These are phyloP conservation scores for Gracilinanus agilis DNA, from an alignment of 2,113 vertebrate genomes.

Conservation along the genomic window DNA sequence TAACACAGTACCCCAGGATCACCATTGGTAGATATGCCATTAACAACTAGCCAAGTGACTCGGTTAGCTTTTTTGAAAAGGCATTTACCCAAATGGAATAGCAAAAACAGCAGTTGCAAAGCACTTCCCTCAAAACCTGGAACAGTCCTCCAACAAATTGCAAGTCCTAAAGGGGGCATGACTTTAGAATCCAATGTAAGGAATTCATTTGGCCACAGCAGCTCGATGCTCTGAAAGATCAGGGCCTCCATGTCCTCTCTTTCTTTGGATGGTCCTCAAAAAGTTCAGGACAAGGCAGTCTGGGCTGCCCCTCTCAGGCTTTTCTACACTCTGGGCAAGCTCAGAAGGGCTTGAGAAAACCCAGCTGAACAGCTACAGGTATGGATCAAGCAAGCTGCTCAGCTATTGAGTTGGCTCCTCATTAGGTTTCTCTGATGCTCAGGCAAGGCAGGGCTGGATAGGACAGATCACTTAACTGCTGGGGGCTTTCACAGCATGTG, in stretches of 20 bases:
- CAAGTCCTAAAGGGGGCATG: not conserved
- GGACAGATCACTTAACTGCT: not conserved
- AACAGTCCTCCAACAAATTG: not conserved
- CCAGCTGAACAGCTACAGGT: not conserved
- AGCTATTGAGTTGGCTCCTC: not conserved
- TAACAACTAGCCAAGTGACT: not conserved
- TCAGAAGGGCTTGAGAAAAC: not conserved
- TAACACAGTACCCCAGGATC: not conserved
- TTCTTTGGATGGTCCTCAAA: not conserved
- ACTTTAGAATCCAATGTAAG: not conserved
- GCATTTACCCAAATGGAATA: not conserved
- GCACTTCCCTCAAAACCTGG: not conserved
- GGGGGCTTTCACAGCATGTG: not conserved
- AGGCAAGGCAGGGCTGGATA: not conserved
- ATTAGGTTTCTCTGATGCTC: not conserved
- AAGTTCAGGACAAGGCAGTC: not conserved
- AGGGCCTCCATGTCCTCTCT: not conserved
- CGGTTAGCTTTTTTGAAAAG: not conserved
- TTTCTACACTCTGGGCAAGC: not conserved
- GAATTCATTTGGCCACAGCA: not conserved
- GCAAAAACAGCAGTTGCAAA: not conserved
- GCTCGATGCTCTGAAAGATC: not conserved
- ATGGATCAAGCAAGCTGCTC: not conserved
- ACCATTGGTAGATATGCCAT: not conserved
- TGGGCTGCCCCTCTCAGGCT: not conserved